phyloP scores from a whole-genome alignment of 2,113 vertebrate species.

The Crotophaga sulcirostris region DNA sequence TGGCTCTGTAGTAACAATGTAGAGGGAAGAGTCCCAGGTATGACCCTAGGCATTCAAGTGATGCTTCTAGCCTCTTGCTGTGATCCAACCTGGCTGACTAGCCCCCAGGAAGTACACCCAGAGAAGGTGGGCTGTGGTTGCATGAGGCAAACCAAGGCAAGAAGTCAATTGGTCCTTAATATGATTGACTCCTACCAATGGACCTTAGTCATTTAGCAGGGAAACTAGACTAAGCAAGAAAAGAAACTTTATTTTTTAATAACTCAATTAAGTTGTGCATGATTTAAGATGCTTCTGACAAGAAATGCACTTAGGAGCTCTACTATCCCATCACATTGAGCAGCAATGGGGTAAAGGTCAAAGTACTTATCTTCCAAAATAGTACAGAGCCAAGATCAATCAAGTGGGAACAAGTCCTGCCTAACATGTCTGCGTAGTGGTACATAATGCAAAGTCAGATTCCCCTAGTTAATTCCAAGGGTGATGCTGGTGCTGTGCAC shows the following conservation, averaged over 20 bases:
- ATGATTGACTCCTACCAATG: neutral
- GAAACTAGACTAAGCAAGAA: slow-evolving; percentile 13
- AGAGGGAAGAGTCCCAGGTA: neutral
- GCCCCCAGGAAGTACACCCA: neutral
- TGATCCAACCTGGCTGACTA: neutral
- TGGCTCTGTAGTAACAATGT: neutral
- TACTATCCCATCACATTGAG: slow-evolving; percentile 9
- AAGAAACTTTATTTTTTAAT: slow-evolving; percentile 58
- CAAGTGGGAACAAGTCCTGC: neutral
- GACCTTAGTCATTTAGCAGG: neutral
- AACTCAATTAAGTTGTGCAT: neutral
- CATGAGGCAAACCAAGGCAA: neutral
- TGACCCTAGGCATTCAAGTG: neutral
- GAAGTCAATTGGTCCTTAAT: neutral
- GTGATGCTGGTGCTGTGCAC: neutral
- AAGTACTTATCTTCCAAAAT: slow-evolving; percentile 46
- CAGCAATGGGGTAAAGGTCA: slow-evolving; percentile 34
- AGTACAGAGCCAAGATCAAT: slow-evolving; percentile 38
- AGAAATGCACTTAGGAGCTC: slow-evolving; percentile 52
- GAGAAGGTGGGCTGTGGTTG: neutral
- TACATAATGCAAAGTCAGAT: neutral
- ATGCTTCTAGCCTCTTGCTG: neutral
- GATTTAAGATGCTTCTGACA: slow-evolving; percentile 49
- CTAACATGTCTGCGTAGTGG: neutral
- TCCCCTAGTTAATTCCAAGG: neutral